Conservation (phyloP, 2,888 invertebrate species). For the Ypsolopha sequella region DNA sequence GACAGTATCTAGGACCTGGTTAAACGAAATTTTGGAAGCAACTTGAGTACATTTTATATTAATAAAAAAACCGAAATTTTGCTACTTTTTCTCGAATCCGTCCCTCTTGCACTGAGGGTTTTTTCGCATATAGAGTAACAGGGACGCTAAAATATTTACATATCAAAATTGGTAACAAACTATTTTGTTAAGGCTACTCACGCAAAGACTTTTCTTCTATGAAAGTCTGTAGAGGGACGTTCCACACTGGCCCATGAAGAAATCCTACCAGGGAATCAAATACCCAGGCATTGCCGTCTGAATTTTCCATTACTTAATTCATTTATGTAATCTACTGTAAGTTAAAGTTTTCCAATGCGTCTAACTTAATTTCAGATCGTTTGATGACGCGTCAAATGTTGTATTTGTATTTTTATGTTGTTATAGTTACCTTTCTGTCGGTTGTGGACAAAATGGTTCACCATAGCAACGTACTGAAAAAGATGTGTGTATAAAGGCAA, state of each 20-base stretch:
- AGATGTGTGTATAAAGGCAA: no score
- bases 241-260: constrained; percentile 93
- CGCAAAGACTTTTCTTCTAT: constrained; percentile 94
- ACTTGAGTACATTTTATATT: no score
- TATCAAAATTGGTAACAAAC: no score
- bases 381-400: constrained; percentile 1
- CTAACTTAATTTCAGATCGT: background rate
- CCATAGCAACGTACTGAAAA: no score
- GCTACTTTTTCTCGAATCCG: no score
- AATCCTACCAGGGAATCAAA: constrained; percentile 93
- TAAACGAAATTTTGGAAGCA: no score
- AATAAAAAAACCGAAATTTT: no score
- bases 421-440: constrained; percentile 21
- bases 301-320: constrained; percentile 27
- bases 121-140: no score
- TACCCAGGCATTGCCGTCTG: constrained; percentile 85
- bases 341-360: constrained; percentile 17
- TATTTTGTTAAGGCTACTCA: constrained; percentile 62
- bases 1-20: no score
- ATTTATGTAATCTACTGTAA: constrained; percentile 6
- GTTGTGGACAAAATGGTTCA: no score
- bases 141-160: no score
- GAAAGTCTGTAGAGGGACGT: constrained; percentile 89
- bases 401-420: constrained; percentile 17
- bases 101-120: no score